phyloP scores from a whole-genome alignment of 2,888 invertebrate species.

The Ophion costatus region DNA sequence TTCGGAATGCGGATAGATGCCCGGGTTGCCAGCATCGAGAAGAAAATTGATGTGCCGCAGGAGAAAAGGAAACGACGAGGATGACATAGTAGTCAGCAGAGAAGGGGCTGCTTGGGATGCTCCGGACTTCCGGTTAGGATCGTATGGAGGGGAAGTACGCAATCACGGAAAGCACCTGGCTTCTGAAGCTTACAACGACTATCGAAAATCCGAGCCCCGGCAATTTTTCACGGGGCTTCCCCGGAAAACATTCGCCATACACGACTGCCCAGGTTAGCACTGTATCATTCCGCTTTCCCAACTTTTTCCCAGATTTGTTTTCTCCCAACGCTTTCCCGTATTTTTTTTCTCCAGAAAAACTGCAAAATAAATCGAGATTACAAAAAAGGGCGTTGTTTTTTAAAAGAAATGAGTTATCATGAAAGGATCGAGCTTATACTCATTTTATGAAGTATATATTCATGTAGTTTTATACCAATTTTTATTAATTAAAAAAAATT shows the following conservation, averaged over 20 bases:
- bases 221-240: conserved; percentile 78
- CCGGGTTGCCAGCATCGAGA: conserved; percentile 50
- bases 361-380: no score
- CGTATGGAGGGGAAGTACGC: conserved; percentile 83
- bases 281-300: neutral
- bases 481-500: no score
- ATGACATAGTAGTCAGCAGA: conserved; percentile 76
- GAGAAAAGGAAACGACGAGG: conserved; percentile 69
- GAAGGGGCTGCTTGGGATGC: conserved; percentile 81
- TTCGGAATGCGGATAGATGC: conserved; percentile 59
- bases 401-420: no score
- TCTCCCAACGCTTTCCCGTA: no score
- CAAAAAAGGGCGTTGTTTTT: no score
- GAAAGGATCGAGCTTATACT: no score
- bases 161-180: conserved; percentile 81
- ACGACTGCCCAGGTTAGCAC: conserved; percentile 79
- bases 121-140: conserved; percentile 81
- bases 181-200: conserved; percentile 80
- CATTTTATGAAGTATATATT: no score
- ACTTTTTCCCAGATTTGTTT: no score
- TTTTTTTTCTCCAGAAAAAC: no score
- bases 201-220: conserved; percentile 75
- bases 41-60: conserved; percentile 60
- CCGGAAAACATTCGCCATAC: conserved; percentile 83
- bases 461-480: no score